Base-by-base conservation (phyloP, 2,888 invertebrate species). In the Tortricodes alternella region DNA sequence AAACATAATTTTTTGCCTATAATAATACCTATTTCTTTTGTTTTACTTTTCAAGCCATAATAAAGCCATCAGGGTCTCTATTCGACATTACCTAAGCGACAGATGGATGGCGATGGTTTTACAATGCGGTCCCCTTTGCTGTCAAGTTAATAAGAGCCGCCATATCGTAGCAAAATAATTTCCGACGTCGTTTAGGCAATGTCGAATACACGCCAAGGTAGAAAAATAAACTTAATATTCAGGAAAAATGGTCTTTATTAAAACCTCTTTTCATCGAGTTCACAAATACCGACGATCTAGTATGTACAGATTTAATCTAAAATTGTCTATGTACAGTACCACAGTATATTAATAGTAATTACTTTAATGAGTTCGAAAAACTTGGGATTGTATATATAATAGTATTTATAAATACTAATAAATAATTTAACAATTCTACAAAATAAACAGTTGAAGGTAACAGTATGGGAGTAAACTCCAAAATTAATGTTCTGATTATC, bases 171-270 rank as follows among this genome's bases (percentile, higher is more conserved):
- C n/a, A n/a, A n/a, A n/a, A n/a, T n/a, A n/a, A n/a, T n/a, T n/a
- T n/a, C n/a, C n/a, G n/a, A n/a, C n/a, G n/a, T n/a, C n/a, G n/a
- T n/a, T n/a, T n/a, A n/a, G n/a, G n/a, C n/a, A n/a, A n/a, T n/a
- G n/a, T n/a, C n/a, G n/a, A n/a, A n/a, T n/a, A n/a, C n/a, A n/a
- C n/a, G n/a, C n/a, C n/a, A n/a, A n/a, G n/a, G n/a, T n/a, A n/a
- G n/a, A 29, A 35, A 74, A 74, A 71, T 43, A 75, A 70, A 78
- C 67, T 49, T 44, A 46, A 5, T 15, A 1, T 9, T 67, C 73
- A 79, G 76, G 77, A 82, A 82, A 83, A 84, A 77, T 80, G 80
- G 80, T 78, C 76, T 86, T 85, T 86, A 85, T 78, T 87, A 78
- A 84, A 86, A 83, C 80, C 82, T 72, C 70, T 65, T 72, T 71